Conservation (phyloP, 2,888 invertebrate species). For the Perizoma flavofasciatum region DNA sequence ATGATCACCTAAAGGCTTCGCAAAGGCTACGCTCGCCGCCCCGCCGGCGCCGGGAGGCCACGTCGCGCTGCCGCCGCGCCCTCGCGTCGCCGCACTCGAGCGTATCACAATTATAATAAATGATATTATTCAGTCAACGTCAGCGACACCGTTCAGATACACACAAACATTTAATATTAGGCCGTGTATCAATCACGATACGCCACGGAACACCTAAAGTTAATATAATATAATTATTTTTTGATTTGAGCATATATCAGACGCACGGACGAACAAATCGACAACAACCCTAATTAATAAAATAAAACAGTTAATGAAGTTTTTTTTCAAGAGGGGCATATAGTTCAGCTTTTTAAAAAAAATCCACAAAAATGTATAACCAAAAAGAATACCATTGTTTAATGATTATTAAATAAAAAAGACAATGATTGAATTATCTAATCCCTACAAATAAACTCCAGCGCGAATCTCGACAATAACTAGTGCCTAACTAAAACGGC, state of each 20-base stretch:
- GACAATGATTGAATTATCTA: slow-evolving; percentile 60
- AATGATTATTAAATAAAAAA: slow-evolving; percentile 57
- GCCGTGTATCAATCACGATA: slow-evolving; percentile 68
- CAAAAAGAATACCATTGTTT: slow-evolving; percentile 66
- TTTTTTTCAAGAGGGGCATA: slow-evolving; percentile 66
- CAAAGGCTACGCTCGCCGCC: slow-evolving; percentile 32
- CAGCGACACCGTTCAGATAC: slow-evolving; percentile 46
- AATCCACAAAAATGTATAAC: slow-evolving; percentile 67
- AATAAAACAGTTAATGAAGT: slow-evolving; percentile 46
- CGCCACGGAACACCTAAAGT: slow-evolving; percentile 65
- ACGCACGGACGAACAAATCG: slow-evolving; percentile 79
- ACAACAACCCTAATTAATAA: slow-evolving; percentile 71
- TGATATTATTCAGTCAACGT: slow-evolving; percentile 50
- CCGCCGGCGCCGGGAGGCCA: slow-evolving; percentile 21
- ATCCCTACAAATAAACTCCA: slow-evolving; percentile 58
- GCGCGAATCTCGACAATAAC: slow-evolving; percentile 34
- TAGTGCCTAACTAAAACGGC: slow-evolving; percentile 12
- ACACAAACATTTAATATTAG: slow-evolving; percentile 54
- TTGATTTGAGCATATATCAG: slow-evolving; percentile 78
- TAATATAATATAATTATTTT: slow-evolving; percentile 48
- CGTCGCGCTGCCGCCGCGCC: slow-evolving; percentile 19
- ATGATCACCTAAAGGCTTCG: slow-evolving; percentile 33
- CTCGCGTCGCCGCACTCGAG: slow-evolving; percentile 37
- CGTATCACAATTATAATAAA: slow-evolving; percentile 52
- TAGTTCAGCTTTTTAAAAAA: slow-evolving; percentile 73